A percentile compares a stretch with the other conserved stretches of the same genome.
Evolutionary conservation across 2,113 vertebrate species (phyloP).

Genomic region (Microcebus griseorufus): DNA sequence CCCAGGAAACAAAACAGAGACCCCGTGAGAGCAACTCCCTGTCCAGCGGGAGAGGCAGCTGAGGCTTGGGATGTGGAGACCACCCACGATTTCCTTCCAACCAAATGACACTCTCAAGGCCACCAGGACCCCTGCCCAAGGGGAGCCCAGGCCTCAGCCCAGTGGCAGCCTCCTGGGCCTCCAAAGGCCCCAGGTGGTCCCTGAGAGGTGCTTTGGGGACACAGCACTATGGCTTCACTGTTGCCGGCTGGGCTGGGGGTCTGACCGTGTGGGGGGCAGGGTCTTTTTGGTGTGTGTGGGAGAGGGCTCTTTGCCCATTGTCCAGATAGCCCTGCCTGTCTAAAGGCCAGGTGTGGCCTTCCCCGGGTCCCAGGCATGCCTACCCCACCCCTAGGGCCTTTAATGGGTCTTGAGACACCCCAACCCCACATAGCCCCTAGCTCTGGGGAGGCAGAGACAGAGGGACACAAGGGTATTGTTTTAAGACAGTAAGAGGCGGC

Average conservation of each 20-base stretch:
- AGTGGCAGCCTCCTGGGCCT: neutral
- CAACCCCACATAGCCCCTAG: fast-evolving
- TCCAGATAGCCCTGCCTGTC: too few species aligned
- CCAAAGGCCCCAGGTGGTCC: fast-evolving
- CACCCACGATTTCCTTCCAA: fast-evolving
- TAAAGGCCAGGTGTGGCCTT: neutral
- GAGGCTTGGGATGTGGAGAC: neutral
- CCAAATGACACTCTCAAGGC: neutral
- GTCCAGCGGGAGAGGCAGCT: too few species aligned
- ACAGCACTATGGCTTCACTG: neutral
- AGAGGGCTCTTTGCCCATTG: neutral
- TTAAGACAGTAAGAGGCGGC: fast-evolving
- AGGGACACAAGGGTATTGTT: neutral
- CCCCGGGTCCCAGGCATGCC: neutral
- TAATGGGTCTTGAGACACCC: neutral
- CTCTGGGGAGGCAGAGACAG: neutral
- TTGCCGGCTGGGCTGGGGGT: too few species aligned
- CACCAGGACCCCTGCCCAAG: neutral
- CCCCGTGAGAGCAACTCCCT: neutral
- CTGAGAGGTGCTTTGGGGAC: neutral
- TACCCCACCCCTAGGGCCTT: neutral
- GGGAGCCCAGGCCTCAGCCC: neutral
- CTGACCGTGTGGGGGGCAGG: neutral
- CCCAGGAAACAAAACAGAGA: neutral
- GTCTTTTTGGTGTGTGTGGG: too few species aligned